Evolutionary conservation across 2,888 invertebrate species (phyloP), one percentile per base, ranked within the genome.

Genomic region (Aleiodes alternator): DNA sequence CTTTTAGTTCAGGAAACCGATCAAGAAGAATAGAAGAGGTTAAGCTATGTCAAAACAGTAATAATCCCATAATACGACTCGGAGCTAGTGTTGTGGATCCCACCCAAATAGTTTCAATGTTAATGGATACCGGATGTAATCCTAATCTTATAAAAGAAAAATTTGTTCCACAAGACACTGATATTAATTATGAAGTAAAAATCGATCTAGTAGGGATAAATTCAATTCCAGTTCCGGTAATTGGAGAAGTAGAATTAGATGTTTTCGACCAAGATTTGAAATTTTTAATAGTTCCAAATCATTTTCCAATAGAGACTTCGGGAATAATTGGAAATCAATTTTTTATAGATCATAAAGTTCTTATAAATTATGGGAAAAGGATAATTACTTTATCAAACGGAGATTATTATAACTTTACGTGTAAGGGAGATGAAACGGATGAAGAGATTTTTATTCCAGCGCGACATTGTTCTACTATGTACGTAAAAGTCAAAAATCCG

Each of bases 261-360:
- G 34, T 77, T n/a, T 70, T 74, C 9, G 59, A 69, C 0, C 38
- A 59, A 29, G 4, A 6, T 3, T 72, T 73, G 7, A 74, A 64
- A 14, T 77, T 77, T 29, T 72, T 77, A 6, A n/a, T 75, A n/a
- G 69, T 78, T 6, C 43, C 59, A 0, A n/a, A n/a, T n/a, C 16
- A 69, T 34, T 48, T 80, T n/a, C 77, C 76, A 3, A 73, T 79
- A 9, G 64, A 69, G 50, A 70, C 73, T 57, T 69, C 73, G 2
- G 73, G 78, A 50, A 72, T 78, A 4, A 72, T 78, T n/a, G 75
- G 78, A 9, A 69, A 72, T 4, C 51, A 76, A 5, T 78, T 78
- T 23, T 76, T 76, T n/a, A 51, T 34, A 6, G 53, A 57, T 9
- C 50, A 64, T 12, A 34, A 76, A n/a, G 76, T 48, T 0, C 57